These are phyloP conservation scores for Australoheros scitulus DNA, from an alignment of 2,113 vertebrate species.

Conservation along the genomic window DNA sequence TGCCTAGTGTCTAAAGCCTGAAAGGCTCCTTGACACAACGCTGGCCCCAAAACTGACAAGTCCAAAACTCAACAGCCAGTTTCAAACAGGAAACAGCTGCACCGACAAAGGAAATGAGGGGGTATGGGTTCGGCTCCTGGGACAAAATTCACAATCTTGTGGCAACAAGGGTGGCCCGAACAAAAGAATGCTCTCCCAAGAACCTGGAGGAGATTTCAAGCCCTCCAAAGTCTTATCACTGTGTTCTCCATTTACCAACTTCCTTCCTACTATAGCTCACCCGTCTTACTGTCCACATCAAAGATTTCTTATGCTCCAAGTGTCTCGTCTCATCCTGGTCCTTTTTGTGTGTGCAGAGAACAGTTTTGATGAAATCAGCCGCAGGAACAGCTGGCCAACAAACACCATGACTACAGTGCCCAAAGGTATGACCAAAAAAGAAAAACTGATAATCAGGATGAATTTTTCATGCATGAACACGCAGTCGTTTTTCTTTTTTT, in stretches of 20 bases:
- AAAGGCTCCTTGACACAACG: conserved; percentile 32
- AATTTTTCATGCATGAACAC: neutral
- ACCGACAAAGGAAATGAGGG: conserved; percentile 72
- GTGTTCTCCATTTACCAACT: conserved; percentile 53
- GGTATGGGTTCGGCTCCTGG: conserved; percentile 60
- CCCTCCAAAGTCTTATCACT: conserved; percentile 51
- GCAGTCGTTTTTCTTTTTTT: neutral
- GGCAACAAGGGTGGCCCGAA: conserved; percentile 55
- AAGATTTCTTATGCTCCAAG: conserved; percentile 37
- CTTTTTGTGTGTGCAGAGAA: conserved; percentile 69
- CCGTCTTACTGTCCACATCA: conserved; percentile 54
- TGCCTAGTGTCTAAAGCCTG: conserved; percentile 41
- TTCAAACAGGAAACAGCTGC: conserved; percentile 85
- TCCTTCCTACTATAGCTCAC: conserved; percentile 58
- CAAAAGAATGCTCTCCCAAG: conserved; percentile 72
- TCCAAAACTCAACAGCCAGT: conserved; percentile 71
- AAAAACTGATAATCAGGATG: neutral
- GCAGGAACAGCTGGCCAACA: conserved; percentile 81
- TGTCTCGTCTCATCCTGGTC: conserved; percentile 35
- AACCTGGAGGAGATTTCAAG: conserved; percentile 69
- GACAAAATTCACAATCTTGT: conserved; percentile 76
- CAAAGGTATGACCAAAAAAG: conserved; percentile 71
- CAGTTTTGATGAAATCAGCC: conserved; percentile 80
- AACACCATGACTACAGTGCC: conserved; percentile 71
- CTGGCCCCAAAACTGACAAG: conserved; percentile 39